Conservation (phyloP, 2,113 vertebrate genomes). For the Gallinago paraguaiae region DNA sequence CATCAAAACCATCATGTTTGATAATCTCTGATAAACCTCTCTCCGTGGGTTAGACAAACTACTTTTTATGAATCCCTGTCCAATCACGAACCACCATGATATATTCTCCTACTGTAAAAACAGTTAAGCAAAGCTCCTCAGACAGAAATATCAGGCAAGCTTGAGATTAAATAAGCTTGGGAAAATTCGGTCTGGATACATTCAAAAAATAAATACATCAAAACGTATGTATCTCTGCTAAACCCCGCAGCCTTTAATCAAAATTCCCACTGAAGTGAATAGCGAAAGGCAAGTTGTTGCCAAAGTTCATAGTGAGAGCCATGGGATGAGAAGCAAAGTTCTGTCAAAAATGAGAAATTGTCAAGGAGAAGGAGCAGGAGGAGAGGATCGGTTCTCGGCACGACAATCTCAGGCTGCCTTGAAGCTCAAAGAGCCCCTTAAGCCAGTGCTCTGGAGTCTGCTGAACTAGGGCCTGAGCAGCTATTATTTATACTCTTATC, state of each 20-base stretch:
- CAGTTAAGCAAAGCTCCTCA: not conserved
- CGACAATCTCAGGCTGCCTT: not conserved
- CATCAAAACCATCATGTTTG: not conserved
- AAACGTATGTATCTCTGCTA: slow-evolving; percentile 8
- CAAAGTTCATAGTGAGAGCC: not conserved
- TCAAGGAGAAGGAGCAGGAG: not conserved
- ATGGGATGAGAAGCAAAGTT: slow-evolving; percentile 30
- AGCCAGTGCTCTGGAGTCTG: not conserved
- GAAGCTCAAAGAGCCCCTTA: not conserved
- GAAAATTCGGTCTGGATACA: slow-evolving; percentile 42
- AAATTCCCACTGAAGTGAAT: slow-evolving; percentile 41
- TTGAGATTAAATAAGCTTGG: slow-evolving; percentile 33
- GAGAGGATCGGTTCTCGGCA: not conserved
- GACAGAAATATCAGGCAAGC: slow-evolving; percentile 19
- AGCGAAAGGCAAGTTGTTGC: not conserved
- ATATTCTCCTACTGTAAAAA: slow-evolving; percentile 33
- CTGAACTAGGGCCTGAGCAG: not conserved
- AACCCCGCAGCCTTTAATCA: slow-evolving; percentile 29
- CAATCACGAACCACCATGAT: not conserved
- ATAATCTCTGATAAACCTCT: not conserved
- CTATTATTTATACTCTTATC: slow-evolving; percentile 4
- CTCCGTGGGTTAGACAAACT: not conserved
- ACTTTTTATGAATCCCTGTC: not conserved
- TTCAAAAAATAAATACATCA: slow-evolving; percentile 48
- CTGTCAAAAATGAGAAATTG: slow-evolving; percentile 42